A percentile compares a stretch with the other conserved stretches of the same genome.
These are phyloP conservation scores for Coelopa frigida DNA, from an alignment of 1,140 invertebrate species.

Conservation along the genomic window DNA sequence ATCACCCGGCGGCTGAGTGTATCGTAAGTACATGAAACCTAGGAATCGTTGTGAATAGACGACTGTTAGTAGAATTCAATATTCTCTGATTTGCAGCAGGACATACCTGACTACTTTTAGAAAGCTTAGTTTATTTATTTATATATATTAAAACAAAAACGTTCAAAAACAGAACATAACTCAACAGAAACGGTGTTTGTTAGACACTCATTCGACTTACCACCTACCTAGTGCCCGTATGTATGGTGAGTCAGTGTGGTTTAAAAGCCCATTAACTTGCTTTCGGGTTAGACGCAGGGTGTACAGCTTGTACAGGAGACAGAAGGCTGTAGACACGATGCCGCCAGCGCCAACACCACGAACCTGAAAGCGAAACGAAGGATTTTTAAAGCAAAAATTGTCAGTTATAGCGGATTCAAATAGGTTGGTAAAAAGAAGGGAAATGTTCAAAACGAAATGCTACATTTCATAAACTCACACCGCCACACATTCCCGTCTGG, in stretches of 20 bases:
- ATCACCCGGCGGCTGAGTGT: slow-evolving; percentile 91
- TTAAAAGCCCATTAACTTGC: slow-evolving; percentile 92
- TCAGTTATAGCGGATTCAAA: background rate
- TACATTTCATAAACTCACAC: slow-evolving; percentile 65
- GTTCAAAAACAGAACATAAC: no score
- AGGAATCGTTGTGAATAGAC: no score
- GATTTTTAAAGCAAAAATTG: background rate
- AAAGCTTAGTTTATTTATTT: no score
- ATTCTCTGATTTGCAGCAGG: no score
- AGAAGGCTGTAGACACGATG: slow-evolving; percentile 89
- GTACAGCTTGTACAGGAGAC: slow-evolving; percentile 94
- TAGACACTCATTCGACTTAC: slow-evolving; percentile 69
- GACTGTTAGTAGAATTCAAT: no score
- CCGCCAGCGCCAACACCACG: slow-evolving; percentile 97
- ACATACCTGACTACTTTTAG: no score
- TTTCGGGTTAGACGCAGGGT: slow-evolving; percentile 94
- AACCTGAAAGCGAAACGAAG: slow-evolving; percentile 56
- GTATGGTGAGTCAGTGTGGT: slow-evolving; percentile 94
- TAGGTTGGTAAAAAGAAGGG: no score
- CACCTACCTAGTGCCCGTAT: slow-evolving; percentile 95
- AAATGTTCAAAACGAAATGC: slow-evolving; percentile 20
- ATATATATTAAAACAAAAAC: no score
- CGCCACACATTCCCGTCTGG: slow-evolving; percentile 98
- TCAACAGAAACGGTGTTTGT: slow-evolving; percentile 6
- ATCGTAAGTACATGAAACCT: slow-evolving; percentile 72